Conservation (phyloP, 2,888 invertebrate species). For the Digitonthophagus gazella region DNA sequence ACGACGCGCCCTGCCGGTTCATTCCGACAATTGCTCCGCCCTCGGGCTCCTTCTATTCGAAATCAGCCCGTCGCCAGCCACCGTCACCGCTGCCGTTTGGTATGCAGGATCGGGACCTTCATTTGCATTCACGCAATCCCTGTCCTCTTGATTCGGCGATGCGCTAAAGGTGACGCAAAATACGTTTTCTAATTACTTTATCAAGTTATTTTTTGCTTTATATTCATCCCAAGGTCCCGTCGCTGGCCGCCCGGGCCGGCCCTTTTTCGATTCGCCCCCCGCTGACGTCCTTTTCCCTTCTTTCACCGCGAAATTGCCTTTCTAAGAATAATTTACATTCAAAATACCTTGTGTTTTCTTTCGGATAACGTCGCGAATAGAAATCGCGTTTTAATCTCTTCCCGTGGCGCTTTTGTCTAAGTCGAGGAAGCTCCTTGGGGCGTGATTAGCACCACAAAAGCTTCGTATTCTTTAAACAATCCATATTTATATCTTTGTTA, state of each 20-base stretch:
- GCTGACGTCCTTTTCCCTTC: slow-evolving; percentile 1
- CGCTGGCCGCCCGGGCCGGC: slow-evolving; percentile 13
- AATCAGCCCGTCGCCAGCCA: no score
- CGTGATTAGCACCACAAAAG: not conserved
- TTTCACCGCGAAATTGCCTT: not conserved
- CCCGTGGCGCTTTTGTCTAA: not conserved
- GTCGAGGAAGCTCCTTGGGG: not conserved
- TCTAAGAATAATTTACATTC: not conserved
- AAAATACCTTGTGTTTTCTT: not conserved
- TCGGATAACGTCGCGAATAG: not conserved
- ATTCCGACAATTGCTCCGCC: slow-evolving; percentile 24
- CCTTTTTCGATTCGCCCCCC: slow-evolving; percentile 9
- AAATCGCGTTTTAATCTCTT: not conserved
- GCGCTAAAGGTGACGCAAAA: slow-evolving; percentile 35
- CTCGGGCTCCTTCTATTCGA: slow-evolving; percentile 13
- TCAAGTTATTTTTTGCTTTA: slow-evolving; percentile 37
- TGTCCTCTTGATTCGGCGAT: slow-evolving; percentile 35
- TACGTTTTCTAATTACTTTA: slow-evolving; percentile 38
- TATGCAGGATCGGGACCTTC: slow-evolving; percentile 37
- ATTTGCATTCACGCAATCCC: slow-evolving; percentile 38
- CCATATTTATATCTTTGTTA: not conserved
- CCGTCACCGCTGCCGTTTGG: no score
- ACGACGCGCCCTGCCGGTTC: slow-evolving; percentile 24
- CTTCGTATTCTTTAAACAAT: not conserved
- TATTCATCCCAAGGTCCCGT: slow-evolving; percentile 31